Evolutionary conservation across 1,140 invertebrate species (phyloP), one percentile per base, ranked within the genome.

Genomic region (Bombus huntii): DNA sequence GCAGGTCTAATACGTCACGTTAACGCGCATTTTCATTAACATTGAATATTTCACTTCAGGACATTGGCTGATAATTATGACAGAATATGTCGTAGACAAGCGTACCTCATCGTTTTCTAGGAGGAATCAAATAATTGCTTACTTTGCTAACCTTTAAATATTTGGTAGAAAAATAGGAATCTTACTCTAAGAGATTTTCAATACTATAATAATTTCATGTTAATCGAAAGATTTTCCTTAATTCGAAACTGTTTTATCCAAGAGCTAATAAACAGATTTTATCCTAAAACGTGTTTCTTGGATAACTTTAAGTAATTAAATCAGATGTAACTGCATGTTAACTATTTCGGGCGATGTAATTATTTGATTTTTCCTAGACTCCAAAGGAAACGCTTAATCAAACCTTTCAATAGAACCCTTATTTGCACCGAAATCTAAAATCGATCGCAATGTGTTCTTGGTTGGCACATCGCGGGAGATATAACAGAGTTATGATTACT

Each of bases 101-200:
- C 34, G 34, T 76, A 81, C 79, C 68, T 79, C 57, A 25, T 42
- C 76, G 75, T 57, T 82, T 34, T 42, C 47, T 86, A 77, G 77
- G 34, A 82, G 34, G 76, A 75, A 59, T 79, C 71, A 72, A 68
- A 68, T 65, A 78, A 78, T 71, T 81, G 44, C 44, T 72, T 75
- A 74, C 44, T 66, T 72, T 68, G 73, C 74, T 80, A 85, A 88
- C 81, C 37, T 77, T 83, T 82, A 88, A 76, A 75, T 28, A 37
- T 83, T 77, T 66, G 74, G 87, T 90, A 86, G 44, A 87, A 84
- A 89, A 90, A 90, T 90, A 90, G 85, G 85, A 89, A 89, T 89
- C 88, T 89, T 89, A 89, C 53, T 81, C 74, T 83, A 83, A 66
- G 73, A 83, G 62, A 68, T 83, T 83, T 83, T 77, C 37, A 57